A percentile compares a stretch with the other conserved stretches of the same genome.
phyloP scores from a whole-genome alignment of 2,113 vertebrate species.

The Trematomus loennbergii region DNA sequence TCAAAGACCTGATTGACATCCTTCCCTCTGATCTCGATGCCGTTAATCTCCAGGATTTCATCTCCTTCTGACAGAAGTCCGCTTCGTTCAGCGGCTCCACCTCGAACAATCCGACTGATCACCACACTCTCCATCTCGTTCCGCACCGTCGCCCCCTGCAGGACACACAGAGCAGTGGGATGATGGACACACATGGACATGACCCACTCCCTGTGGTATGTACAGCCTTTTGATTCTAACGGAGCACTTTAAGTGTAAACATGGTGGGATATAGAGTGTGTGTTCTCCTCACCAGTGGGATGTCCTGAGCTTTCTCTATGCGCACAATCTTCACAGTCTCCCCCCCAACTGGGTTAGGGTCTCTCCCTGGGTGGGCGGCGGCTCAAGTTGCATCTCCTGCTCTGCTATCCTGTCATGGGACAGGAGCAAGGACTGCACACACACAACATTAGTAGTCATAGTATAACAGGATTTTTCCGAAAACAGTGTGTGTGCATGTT shows the following conservation, averaged over 20 bases:
- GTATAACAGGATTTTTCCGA: neutral
- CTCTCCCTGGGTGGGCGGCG: constrained; percentile 86
- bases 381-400: constrained; percentile 93
- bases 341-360: constrained; percentile 91
- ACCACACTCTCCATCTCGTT: constrained; percentile 98
- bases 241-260: too few species aligned
- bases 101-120: constrained; percentile 97
- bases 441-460: neutral
- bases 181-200: neutral
- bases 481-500: too few species aligned
- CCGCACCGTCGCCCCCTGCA: constrained; percentile 95
- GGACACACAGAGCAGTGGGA: neutral
- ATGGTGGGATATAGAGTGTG: too few species aligned
- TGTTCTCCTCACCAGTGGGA: constrained; percentile 87
- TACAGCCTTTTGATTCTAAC: neutral
- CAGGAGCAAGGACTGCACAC: constrained; percentile 88
- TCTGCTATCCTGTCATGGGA: constrained; percentile 96
- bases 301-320: constrained; percentile 95
- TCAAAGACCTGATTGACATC: constrained; percentile 99
- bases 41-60: constrained; percentile 97
- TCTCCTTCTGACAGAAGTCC: constrained; percentile 96
- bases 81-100: constrained; percentile 95
- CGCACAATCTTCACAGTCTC: constrained; percentile 97
- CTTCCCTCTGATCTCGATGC: constrained; percentile 95
- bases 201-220: neutral